Base-by-base conservation (phyloP, 2,797 vertebrate genomes). In the Tapera naevia region DNA sequence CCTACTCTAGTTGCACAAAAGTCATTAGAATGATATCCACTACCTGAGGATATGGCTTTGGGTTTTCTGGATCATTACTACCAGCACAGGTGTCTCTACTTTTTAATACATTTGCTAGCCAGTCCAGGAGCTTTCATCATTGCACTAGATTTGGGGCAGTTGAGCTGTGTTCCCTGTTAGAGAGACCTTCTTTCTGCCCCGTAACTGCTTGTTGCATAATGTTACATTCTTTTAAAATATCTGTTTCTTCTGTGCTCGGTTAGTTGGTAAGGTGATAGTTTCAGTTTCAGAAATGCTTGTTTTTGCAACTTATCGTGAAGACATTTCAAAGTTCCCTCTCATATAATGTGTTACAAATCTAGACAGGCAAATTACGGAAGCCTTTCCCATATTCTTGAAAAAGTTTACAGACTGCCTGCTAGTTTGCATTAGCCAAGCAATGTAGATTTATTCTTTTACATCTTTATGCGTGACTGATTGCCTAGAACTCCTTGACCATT, bases 381-480 rank as follows among this genome's bases (percentile, higher is more conserved):
- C 39, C 1, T 2, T 57, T 94, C 62, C 33, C 48, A 8, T 30
- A 76, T 43, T 80, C 53, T 61, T 0, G 1, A 76, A 75, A 84
- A 90, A 65, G 27, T 73, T 76, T 73, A 33, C 41, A 81, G 30
- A 32, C 27, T 86, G 35, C 24, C 45, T 80, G 33, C 86, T 91
- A 90, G 82, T 74, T 51, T 86, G n/a, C 19, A 67, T 75, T 71
- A 89, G 15, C 41, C 61, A 74, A 80, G 28, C 14, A 79, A 89
- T 71, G 19, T 27, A 88, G 70, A 91, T 86, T 48, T 45, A 33
- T 79, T 91, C 45, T 48, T 91, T 96, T 94, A 74, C 32, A 56
- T 82, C 81, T 86, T 74, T 72, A 19, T 48, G 85, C 30, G 57
- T 84, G 75, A 90, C 27, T 84, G 70, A 72, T 58, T 94, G 46